Conservation (phyloP, 2,113 vertebrate species). For the Micromys minutus region DNA sequence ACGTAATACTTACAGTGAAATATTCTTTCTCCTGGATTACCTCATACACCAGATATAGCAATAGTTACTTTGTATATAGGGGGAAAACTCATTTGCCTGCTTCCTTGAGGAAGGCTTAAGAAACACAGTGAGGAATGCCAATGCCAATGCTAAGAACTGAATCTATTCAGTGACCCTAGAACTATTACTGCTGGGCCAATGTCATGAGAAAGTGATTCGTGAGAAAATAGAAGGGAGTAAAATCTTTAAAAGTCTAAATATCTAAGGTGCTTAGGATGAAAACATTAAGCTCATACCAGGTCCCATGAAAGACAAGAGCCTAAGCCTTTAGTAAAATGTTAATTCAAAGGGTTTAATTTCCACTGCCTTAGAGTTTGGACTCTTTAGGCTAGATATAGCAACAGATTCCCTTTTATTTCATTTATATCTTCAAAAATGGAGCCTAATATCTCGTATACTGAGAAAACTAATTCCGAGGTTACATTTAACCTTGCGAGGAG, state of each 20-base stretch:
- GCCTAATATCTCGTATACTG: neutral
- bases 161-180: neutral
- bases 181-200: too few relatives aligned
- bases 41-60: neutral
- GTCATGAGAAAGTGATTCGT: neutral
- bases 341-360: neutral
- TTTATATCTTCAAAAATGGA: neutral
- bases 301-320: neutral
- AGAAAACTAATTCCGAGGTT: neutral
- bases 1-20: neutral
- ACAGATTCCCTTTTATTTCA: slow-evolving; percentile 33
- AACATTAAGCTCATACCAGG: neutral
- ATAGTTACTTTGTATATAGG: neutral
- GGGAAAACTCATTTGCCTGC: neutral
- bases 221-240: neutral
- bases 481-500: neutral
- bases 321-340: neutral
- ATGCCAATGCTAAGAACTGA: neutral
- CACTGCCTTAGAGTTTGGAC: neutral
- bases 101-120: neutral
- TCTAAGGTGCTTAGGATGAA: neutral
- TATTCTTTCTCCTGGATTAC: slow-evolving; percentile 2
- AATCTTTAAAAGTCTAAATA: neutral
- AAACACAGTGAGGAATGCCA: neutral
- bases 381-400: neutral